phyloP scores from a whole-genome alignment of 2,888 invertebrate species.

The Archips xylosteana region DNA sequence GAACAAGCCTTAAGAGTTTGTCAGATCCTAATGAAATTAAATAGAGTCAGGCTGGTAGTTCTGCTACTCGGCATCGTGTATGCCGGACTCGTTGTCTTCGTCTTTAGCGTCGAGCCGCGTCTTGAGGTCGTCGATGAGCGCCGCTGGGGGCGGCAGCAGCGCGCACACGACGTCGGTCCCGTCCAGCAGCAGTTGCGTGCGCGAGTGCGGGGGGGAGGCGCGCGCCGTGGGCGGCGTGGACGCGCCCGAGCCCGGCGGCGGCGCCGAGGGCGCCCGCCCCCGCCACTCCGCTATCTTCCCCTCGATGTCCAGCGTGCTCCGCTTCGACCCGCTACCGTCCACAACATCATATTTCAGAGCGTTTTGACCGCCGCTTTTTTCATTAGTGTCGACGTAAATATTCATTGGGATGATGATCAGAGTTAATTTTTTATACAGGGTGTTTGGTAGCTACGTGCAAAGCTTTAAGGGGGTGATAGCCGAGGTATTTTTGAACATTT shows the following conservation, averaged over 20 bases:
- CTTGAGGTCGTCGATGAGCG: slow-evolving; percentile 77
- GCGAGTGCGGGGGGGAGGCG: slow-evolving; percentile 44
- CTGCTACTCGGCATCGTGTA: slow-evolving; percentile 75
- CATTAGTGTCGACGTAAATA: no score
- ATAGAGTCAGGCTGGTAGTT: no score
- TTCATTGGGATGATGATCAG: no score
- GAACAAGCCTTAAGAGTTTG: no score
- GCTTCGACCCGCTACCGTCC: slow-evolving; percentile 73
- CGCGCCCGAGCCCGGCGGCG: slow-evolving; percentile 63
- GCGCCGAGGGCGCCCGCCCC: slow-evolving; percentile 59
- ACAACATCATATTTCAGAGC: not conserved
- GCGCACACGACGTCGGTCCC: slow-evolving; percentile 73
- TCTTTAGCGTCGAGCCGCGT: slow-evolving; percentile 77
- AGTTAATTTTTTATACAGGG: no score
- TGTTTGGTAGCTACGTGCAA: no score
- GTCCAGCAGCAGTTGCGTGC: slow-evolving; percentile 64
- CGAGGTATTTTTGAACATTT: no score
- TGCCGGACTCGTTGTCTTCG: slow-evolving; percentile 80
- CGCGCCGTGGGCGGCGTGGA: not conserved
- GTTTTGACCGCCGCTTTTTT: not conserved
- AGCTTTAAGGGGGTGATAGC: no score
- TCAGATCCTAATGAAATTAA: no score
- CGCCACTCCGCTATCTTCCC: slow-evolving; percentile 82
- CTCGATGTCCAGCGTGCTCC: slow-evolving; percentile 83
- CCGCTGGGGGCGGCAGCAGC: slow-evolving; percentile 68